Evolutionary conservation across 2,797 vertebrate species (phyloP).

Genomic region (Gallirallus australis): DNA sequence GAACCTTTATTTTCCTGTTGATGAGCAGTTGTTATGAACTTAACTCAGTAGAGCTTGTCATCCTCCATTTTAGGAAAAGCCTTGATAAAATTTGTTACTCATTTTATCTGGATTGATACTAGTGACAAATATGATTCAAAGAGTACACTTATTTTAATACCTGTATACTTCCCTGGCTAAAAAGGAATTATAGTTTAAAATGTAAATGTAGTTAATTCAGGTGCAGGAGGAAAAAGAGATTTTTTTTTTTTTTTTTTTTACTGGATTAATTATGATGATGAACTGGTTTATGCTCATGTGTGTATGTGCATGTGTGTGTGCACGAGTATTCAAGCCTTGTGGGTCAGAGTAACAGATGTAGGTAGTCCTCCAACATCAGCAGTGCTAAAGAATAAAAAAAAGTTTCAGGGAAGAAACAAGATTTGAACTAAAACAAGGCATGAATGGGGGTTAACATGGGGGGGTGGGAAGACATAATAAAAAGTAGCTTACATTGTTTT

Average conservation of each 20-base stretch:
- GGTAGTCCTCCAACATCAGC: not conserved
- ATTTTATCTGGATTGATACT: not conserved
- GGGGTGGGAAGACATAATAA: accelerated
- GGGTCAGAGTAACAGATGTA: not conserved
- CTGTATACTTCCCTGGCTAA: not conserved
- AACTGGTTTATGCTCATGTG: not conserved
- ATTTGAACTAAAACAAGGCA: not conserved
- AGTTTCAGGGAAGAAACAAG: not conserved
- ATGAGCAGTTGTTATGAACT: not conserved
- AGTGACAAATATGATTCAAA: not conserved
- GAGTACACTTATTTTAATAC: not conserved
- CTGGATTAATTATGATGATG: accelerated
- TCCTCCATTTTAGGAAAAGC: not conserved
- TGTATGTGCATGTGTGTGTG: not conserved
- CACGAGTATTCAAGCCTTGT: not conserved
- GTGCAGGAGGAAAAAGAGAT: not conserved
- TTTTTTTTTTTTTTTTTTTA: not conserved
- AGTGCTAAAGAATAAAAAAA: not conserved
- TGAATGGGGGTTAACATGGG: not conserved
- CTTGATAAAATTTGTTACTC: not conserved
- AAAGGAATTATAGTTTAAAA: not conserved
- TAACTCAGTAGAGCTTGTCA: not conserved
- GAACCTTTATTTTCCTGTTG: not conserved
- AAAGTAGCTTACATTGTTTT: not conserved
- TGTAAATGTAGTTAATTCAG: not conserved